Conservation (phyloP, 2,888 invertebrate species). For the Pandemis corylana region DNA sequence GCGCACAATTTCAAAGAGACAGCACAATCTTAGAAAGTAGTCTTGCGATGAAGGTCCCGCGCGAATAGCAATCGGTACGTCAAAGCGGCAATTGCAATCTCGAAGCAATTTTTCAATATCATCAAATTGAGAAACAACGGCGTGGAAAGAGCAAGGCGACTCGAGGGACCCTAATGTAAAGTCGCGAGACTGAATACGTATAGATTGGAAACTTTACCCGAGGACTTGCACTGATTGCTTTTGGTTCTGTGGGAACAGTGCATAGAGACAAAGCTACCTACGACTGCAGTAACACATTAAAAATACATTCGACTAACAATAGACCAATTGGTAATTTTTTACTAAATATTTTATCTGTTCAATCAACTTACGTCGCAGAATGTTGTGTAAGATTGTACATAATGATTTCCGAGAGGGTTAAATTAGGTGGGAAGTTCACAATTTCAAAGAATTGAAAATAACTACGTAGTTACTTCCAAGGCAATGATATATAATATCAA, state of each 20-base stretch:
- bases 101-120: slow-evolving; percentile 63
- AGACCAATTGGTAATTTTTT: too few species aligned
- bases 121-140: slow-evolving; percentile 53
- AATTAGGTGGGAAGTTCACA: too few species aligned
- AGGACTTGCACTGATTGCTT: slow-evolving; percentile 27
- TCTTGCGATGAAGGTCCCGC: slow-evolving; percentile 53
- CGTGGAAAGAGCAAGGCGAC: slow-evolving; percentile 48
- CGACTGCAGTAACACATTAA: too few species aligned
- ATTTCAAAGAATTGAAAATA: too few species aligned
- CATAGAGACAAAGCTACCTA: neutral
- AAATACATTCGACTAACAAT: too few species aligned
- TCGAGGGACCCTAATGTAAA: slow-evolving; percentile 42
- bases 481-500: too few species aligned
- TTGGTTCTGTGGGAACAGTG: slow-evolving; percentile 20
- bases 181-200: slow-evolving; percentile 29
- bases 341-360: too few species aligned
- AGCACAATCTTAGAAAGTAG: slow-evolving; percentile 62
- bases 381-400: neutral
- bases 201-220: slow-evolving; percentile 24
- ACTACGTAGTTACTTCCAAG: too few species aligned
- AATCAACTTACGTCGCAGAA: too few species aligned
- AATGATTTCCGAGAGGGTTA: neutral
- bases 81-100: slow-evolving; percentile 59
- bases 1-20: slow-evolving; percentile 59
- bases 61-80: slow-evolving; percentile 53